A percentile compares a stretch with the other conserved stretches of the same genome.
phyloP scores from a whole-genome alignment of 2,797 vertebrate species.

The Oryzias dopingdopingensis region DNA sequence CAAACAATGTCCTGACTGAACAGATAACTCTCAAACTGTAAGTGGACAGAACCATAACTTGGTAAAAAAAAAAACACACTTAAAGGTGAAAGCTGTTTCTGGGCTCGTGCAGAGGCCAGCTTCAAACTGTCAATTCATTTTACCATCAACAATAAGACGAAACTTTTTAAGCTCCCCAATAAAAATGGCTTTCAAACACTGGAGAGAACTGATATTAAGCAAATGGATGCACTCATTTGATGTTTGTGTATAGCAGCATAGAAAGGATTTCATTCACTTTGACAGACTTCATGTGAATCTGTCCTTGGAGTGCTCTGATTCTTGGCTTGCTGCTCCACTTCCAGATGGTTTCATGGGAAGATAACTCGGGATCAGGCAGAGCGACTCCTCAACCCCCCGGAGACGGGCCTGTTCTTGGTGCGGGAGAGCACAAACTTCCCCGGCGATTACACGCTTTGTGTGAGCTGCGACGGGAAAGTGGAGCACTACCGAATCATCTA shows the following conservation, averaged over 20 bases:
- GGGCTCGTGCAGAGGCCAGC: not conserved
- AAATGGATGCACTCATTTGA: no score
- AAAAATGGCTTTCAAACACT: no score
- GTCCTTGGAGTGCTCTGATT: not conserved
- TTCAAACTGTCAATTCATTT: not conserved
- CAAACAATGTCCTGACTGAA: no score
- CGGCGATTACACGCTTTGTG: conserved; percentile 96
- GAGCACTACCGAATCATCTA: conserved; percentile 99
- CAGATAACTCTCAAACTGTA: no score
- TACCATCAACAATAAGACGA: no score
- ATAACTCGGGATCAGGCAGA: conserved; percentile 93
- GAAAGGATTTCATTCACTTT: no score
- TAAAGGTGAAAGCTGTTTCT: not conserved
- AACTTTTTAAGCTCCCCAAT: no score
- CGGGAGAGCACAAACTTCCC: conserved; percentile 98
- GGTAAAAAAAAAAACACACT: not conserved
- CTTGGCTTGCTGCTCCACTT: not conserved
- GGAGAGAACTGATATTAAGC: no score
- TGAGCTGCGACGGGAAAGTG: conserved; percentile 96
- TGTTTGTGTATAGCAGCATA: no score
- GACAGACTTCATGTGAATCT: not conserved
- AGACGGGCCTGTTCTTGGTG: conserved; percentile 92
- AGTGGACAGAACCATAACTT: no score
- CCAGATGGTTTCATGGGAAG: conserved; percentile 98
- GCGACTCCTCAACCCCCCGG: conserved; percentile 84